Evolutionary conservation across 1,140 invertebrate species (phyloP), one percentile per base, ranked within the genome.

Genomic region (Belonocnema kinseyi): DNA sequence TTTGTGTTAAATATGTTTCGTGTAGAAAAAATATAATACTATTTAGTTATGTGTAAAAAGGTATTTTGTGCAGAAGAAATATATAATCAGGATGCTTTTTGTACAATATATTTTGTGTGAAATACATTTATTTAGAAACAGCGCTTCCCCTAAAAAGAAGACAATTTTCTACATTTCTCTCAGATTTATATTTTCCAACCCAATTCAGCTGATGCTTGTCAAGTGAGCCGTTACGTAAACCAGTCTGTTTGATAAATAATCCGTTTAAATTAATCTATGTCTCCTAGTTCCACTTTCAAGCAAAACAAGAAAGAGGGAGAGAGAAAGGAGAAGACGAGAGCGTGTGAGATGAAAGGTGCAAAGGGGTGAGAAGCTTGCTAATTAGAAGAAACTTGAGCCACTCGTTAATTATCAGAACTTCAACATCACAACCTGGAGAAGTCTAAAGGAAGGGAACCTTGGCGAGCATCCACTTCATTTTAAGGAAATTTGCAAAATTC

Each of bases 391-490:
- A 66, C 33, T 66, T 66, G 26, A 66, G 61, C 61, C 16, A 66
- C 61, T 33, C 61, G 61, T 66, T 66, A 66, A 66, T 66, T 66
- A 66, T 66, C 33, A 66, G 33, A n/a, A 66, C 26, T 66, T 66
- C n/a, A 66, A 66, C 26, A 66, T 33, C 33, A 26, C 26, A 66
- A 66, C 13, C n/a, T 2, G 33, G 26, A 40, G 26, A 8, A 66
- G 14, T 13, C 26, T 16, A 6, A 40, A n/a, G 33, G 61, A 54
- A 54, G n/a, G n/a, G 53, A 54, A 54, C 53, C 16, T 6, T 17
- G 14, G 17, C 53, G 17, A 54, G n/a, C 17, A 54, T 54, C n/a
- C n/a, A 54, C 53, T 54, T 54, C 16, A 54, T 54, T 54, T 54
- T 17, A 17, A 54, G 17, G 10, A 6, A 54, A 46, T 46, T 17